Evolutionary conservation across 2,113 vertebrate species (phyloP).

Genomic region (Irena cyanogastra): DNA sequence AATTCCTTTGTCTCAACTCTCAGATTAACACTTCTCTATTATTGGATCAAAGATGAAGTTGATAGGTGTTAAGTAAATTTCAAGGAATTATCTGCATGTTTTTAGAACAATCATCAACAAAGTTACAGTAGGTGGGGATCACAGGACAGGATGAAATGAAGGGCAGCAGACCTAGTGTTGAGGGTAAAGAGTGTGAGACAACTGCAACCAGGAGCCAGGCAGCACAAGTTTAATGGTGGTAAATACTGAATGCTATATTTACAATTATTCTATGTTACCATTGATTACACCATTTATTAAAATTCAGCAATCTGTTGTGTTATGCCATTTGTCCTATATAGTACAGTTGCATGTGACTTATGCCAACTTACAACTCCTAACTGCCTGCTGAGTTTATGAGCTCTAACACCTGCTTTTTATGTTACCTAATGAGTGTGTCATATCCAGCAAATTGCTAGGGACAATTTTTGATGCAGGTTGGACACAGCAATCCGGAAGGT

Average conservation of each 20-base stretch:
- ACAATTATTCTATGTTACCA: background rate
- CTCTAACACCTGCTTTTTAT: background rate
- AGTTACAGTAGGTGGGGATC: background rate
- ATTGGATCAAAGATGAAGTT: background rate
- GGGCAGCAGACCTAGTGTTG: too few species aligned
- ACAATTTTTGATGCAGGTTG: background rate
- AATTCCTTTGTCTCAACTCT: background rate
- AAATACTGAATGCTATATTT: background rate
- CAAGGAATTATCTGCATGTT: background rate
- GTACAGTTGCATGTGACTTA: background rate
- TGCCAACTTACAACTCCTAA: background rate
- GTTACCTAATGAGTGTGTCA: background rate
- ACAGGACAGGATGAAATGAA: background rate
- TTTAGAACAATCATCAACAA: background rate
- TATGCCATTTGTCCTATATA: background rate
- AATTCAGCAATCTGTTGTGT: background rate
- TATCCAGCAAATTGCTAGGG: background rate
- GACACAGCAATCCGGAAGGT: background rate
- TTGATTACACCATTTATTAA: background rate
- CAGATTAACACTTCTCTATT: background rate
- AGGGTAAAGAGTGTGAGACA: background rate
- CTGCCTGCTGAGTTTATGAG: background rate
- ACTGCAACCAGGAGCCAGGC: background rate
- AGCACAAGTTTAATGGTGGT: background rate
- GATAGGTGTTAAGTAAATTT: background rate